Percentiles rank a stretch among this genome's conserved stretches.
Evolutionary conservation across 64 coral and sea anemone genomes (phyloP).

Genomic region (Porites lutea): DNA sequence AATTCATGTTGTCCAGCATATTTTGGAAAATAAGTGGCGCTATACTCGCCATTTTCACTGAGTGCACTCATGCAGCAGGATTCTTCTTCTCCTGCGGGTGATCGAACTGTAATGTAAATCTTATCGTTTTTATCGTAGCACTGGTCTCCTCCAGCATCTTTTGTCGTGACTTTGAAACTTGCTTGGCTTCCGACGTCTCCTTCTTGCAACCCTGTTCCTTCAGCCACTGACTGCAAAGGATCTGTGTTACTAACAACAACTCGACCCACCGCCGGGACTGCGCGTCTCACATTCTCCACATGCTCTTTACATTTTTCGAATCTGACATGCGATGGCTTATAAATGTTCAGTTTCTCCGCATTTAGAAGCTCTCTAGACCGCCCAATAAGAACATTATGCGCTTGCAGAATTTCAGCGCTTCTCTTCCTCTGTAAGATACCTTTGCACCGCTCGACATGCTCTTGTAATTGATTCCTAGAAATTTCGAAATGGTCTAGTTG

Average conservation of each 20-base stretch:
- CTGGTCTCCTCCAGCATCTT: constrained; percentile 1
- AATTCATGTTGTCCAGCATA: not conserved
- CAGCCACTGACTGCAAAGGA: not conserved
- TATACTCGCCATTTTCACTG: not conserved
- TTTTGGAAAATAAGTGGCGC: not conserved
- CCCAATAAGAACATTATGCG: not conserved
- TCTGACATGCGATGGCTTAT: not conserved
- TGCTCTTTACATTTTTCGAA: not conserved
- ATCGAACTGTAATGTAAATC: not conserved
- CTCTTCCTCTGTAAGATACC: constrained; percentile 29
- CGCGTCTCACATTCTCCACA: not conserved
- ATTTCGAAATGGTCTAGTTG: constrained; percentile 23
- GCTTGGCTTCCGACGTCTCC: not conserved
- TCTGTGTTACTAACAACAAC: constrained; percentile 35
- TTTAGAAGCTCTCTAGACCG: constrained; percentile 12
- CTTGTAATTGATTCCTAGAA: constrained; percentile 8
- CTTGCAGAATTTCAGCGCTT: constrained; percentile 37
- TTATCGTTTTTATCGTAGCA: constrained; percentile 16
- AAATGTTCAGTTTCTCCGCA: constrained; percentile 16
- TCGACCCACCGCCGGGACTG: not conserved
- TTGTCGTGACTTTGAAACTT: not conserved
- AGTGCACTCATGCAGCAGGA: not conserved
- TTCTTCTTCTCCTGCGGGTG: not conserved
- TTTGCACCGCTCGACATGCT: constrained; percentile 15
- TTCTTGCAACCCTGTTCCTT: not conserved